phyloP scores from a whole-genome alignment of 2,113 vertebrate species.

The Alethe castanea region DNA sequence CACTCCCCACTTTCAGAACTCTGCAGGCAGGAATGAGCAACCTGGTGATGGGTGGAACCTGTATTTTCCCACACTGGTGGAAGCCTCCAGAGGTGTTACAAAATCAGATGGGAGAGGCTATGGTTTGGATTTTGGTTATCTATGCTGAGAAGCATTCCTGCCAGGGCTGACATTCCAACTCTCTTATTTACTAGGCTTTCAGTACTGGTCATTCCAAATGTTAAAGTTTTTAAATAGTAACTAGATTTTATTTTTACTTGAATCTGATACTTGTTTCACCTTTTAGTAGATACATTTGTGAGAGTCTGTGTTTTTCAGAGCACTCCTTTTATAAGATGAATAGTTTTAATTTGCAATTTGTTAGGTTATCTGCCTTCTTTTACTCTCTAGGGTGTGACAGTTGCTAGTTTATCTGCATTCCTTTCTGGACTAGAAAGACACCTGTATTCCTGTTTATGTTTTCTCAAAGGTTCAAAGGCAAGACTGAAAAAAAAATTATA shows the following conservation, averaged over 20 bases:
- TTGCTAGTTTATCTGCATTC: slow-evolving; percentile 8
- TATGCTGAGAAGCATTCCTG: background rate
- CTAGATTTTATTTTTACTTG: background rate
- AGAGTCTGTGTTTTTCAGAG: background rate
- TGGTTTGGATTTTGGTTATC: background rate
- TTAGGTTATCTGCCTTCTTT: background rate
- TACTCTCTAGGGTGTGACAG: background rate
- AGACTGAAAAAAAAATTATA: background rate
- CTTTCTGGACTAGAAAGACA: background rate
- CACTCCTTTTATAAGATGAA: background rate
- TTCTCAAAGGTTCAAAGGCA: background rate
- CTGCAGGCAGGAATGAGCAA: background rate
- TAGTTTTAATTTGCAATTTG: background rate
- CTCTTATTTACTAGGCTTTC: background rate
- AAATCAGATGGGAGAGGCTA: background rate
- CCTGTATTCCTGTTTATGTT: background rate
- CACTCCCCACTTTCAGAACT: background rate
- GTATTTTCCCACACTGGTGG: background rate
- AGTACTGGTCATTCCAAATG: background rate
- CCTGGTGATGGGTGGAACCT: background rate
- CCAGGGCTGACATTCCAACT: background rate
- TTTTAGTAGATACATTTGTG: background rate
- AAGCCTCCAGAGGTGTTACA: background rate
- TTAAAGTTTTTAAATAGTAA: background rate
- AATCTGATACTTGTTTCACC: background rate